A percentile compares a stretch with the other conserved stretches of the same genome.
Evolutionary conservation across 2,113 vertebrate species (phyloP).

Genomic region (Colius striatus): DNA sequence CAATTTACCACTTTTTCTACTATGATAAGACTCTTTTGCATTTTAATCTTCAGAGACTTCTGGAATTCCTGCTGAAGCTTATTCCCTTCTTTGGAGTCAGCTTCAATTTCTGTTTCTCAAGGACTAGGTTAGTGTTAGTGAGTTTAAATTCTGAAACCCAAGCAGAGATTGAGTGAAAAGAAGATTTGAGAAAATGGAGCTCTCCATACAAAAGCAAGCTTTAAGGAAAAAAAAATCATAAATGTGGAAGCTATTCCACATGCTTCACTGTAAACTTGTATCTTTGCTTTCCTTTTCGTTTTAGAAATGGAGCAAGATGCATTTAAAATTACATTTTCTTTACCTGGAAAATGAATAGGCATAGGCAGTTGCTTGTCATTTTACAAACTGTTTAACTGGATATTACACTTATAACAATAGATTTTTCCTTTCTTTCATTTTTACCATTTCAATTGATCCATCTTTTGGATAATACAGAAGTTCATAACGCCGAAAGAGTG

Average conservation of each 20-base stretch:
- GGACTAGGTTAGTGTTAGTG: neutral
- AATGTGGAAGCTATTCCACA: neutral
- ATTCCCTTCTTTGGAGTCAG: neutral
- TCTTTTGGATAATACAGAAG: slow-evolving; percentile 92
- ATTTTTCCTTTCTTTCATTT: neutral
- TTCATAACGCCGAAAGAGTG: slow-evolving; percentile 89
- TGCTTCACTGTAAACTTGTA: neutral
- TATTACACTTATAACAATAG: neutral
- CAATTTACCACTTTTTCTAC: neutral
- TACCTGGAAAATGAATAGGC: neutral
- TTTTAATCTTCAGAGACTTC: neutral
- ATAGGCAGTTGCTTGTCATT: neutral
- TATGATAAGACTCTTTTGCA: neutral
- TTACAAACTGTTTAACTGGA: neutral
- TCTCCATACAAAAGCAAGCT: neutral
- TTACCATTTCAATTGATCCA: slow-evolving; percentile 94
- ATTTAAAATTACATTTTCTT: neutral
- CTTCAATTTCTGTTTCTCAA: neutral
- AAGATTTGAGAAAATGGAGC: neutral
- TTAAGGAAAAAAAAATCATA: neutral
- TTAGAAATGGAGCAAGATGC: neutral
- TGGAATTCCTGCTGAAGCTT: neutral
- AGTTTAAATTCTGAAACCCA: neutral
- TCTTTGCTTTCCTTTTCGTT: neutral
- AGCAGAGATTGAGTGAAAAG: neutral